Base-by-base conservation (phyloP, 2,888 invertebrate genomes). In the Sylvicola cinctus region DNA sequence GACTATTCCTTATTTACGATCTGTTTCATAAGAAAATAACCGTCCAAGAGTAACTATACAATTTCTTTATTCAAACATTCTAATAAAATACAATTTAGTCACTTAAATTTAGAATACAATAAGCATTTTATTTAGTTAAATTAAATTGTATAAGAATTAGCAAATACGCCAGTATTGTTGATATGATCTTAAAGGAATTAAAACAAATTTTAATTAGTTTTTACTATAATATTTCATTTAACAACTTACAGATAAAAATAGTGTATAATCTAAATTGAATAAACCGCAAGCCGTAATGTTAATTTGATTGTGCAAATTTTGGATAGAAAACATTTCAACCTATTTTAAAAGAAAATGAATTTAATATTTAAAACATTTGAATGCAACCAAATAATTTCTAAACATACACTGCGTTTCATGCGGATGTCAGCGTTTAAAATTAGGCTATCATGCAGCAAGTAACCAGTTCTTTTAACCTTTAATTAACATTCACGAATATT, bases 1-100 rank as follows among this genome's bases (percentile, higher is more conserved):
- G 91, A 14, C 60, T 90, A 33, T 68, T 95, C 40, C 63, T 95
- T 16, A 59, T 90, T 6, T 68, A 80, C 46, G 85, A 88, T 54
- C 55, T 96, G 33, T 63, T 73, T 44, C 67, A 67, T 45, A 66
- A 70, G 49, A 71, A 76, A 52, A 63, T 90, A 38, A 65, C 66
- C 20, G 45, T 81, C 37, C 48, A 65, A 43, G 63, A 70, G 83
- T 83, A 64, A 56, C 60, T 55, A 42, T 35, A 33, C 29, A 31
- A 15, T 7, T 27, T 10, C 16, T 39, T 25, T 13, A n/a, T 27
- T 27, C 13, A 10, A 23, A 16, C 29, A 13, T 29, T 17, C 4
- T 32, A 4, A 11, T 26, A 14, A 15, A 12, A 4, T 31, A 16
- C 3, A 5, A 15, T 6, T 3, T 14, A 29, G 13, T 3, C 10